Conservation (phyloP, 2,888 invertebrate species). For the Dryadula phaetusa region DNA sequence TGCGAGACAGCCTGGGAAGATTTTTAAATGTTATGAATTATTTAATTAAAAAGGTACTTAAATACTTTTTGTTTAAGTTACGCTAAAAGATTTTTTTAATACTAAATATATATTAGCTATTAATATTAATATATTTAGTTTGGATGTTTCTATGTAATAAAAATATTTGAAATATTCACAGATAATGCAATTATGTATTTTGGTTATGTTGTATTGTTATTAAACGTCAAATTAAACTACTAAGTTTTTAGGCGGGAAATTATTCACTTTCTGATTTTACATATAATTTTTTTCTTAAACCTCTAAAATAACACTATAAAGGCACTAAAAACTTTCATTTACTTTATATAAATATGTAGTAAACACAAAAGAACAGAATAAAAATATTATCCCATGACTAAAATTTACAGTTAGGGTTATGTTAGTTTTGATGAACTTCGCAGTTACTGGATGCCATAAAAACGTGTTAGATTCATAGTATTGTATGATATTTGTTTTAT, state of each 20-base stretch:
- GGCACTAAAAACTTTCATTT: too few relatives aligned
- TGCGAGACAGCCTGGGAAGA: slow-evolving; percentile 24
- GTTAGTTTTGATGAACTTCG: slow-evolving; percentile 16
- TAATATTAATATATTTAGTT: too few relatives aligned
- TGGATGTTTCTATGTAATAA: not conserved
- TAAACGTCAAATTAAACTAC: not conserved
- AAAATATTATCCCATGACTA: slow-evolving; percentile 20
- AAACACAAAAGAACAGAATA: slow-evolving; percentile 1
- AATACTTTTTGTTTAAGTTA: not conserved
- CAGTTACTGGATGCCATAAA: slow-evolving; percentile 12
- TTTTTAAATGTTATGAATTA: slow-evolving; percentile 6
- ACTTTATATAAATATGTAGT: not conserved
- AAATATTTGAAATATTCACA: not conserved
- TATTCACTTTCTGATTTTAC: not conserved
- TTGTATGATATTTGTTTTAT: slow-evolving; percentile 5
- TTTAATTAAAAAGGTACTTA: slow-evolving; percentile 1
- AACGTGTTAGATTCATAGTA: slow-evolving; percentile 19
- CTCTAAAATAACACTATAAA: too few relatives aligned
- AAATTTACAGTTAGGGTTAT: slow-evolving; percentile 28
- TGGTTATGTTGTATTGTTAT: not conserved
- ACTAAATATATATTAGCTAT: too few relatives aligned
- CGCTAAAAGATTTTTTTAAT: too few relatives aligned
- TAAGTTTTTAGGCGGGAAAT: not conserved
- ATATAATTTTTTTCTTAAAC: not conserved
- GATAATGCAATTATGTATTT: not conserved